Percentiles rank a stretch among this genome's conserved stretches.
Conservation (phyloP, 1,140 invertebrate genomes). For the Cataglyphis hispanica region DNA sequence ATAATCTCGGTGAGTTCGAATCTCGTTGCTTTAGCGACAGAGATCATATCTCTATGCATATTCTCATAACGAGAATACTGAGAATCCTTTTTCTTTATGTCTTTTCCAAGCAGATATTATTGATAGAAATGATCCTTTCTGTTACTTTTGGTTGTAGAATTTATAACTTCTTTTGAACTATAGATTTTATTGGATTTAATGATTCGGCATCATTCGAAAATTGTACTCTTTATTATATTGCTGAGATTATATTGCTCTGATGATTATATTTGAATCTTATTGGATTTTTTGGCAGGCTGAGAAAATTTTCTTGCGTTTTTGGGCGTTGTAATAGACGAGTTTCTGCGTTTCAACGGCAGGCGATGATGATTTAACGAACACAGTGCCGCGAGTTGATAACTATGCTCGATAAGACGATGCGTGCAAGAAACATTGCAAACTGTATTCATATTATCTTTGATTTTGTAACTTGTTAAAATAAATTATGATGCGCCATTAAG, state of each 20-base stretch:
- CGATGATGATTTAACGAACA: slow-evolving; percentile 37
- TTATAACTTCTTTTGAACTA: neutral
- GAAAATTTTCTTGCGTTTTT: slow-evolving; percentile 21
- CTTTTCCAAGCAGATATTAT: neutral
- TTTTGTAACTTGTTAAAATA: slow-evolving; percentile 36
- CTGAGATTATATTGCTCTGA: neutral
- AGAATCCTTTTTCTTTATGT: neutral
- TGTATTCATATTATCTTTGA: slow-evolving; percentile 30
- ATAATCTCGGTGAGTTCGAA: slow-evolving; percentile 41
- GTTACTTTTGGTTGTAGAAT: neutral
- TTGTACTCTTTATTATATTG: slow-evolving; percentile 32
- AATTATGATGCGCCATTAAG: neutral
- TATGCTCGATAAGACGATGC: slow-evolving; percentile 3
- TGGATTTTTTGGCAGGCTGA: slow-evolving; percentile 30
- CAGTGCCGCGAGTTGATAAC: neutral
- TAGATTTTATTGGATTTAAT: slow-evolving; percentile 19
- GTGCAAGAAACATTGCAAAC: slow-evolving; percentile 28
- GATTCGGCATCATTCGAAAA: slow-evolving; percentile 23
- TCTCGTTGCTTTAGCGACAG: slow-evolving; percentile 12
- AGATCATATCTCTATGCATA: neutral
- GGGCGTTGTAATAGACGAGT: slow-evolving; percentile 20
- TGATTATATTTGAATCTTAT: slow-evolving; percentile 29
- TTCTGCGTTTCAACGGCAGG: slow-evolving; percentile 11
- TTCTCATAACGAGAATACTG: neutral
- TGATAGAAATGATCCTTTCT: neutral